Evolutionary conservation across 2,113 vertebrate genomes (phyloP).

Genomic region (Chlorocebus sabaeus): DNA sequence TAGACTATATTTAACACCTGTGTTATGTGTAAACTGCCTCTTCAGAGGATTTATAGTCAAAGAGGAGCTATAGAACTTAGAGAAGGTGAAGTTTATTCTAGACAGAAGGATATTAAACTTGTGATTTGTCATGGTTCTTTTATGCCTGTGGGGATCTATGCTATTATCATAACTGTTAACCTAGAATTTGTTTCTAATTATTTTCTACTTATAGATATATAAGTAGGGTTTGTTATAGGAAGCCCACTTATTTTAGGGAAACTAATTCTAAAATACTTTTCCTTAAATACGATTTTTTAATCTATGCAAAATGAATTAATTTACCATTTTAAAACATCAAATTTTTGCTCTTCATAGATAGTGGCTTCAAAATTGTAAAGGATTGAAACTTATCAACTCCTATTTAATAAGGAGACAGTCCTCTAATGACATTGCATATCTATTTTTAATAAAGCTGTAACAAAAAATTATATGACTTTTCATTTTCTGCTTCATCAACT

Average conservation of each 20-base stretch:
- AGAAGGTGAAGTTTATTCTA: background rate
- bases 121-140: background rate
- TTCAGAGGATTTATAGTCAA: background rate
- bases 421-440: background rate
- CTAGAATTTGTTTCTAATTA: background rate
- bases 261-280: background rate
- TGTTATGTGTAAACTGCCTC: background rate
- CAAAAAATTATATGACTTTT: background rate
- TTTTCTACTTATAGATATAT: background rate
- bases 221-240: background rate
- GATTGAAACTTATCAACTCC: background rate
- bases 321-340: background rate
- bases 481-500: background rate
- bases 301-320: background rate
- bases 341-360: background rate
- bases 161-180: background rate
- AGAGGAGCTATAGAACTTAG: background rate
- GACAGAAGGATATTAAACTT: background rate
- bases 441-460: background rate
- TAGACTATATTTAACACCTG: background rate
- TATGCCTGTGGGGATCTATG: background rate
- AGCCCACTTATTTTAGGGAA: background rate
- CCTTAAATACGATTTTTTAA: background rate
- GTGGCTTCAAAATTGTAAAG: background rate
- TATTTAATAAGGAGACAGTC: background rate